These are phyloP conservation scores for Sacculina carcini DNA, from an alignment of 2,888 invertebrate species.

Conservation along the genomic window DNA sequence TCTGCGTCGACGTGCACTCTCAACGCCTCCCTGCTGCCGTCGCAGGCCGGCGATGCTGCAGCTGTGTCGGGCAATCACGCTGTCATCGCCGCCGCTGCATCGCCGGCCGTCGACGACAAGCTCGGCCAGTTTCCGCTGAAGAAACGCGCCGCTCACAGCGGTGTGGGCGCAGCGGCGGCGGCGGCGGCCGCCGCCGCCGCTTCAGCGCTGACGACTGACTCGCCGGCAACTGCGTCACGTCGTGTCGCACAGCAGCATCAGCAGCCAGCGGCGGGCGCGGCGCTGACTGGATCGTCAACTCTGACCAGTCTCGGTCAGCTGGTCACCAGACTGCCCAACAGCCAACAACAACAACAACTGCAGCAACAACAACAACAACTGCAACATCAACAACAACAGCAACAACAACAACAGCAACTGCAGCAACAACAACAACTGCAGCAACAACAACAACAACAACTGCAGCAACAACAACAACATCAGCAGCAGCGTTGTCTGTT, in stretches of 20 bases:
- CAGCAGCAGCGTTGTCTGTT: not conserved
- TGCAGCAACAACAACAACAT: not conserved
- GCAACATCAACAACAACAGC: not conserved
- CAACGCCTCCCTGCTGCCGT: no score
- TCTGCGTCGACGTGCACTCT: no score
- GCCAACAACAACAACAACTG: not conserved
- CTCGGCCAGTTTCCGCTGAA: not conserved
- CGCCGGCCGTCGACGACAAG: not conserved
- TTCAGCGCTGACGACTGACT: not conserved
- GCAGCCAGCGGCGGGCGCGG: conserved; percentile 8
- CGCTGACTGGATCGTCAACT: no score
- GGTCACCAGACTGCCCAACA: conserved; percentile 12
- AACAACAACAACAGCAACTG: not conserved
- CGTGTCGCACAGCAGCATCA: not conserved
- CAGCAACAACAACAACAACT: not conserved
- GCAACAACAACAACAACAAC: not conserved
- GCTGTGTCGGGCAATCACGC: not conserved
- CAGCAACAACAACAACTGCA: not conserved
- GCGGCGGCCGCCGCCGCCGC: not conserved
- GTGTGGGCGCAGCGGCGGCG: not conserved
- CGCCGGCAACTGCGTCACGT: not conserved
- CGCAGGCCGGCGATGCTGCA: not conserved
- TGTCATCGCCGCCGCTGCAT: not conserved
- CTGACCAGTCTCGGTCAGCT: conserved; percentile 13
- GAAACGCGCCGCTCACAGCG: not conserved